Evolutionary conservation across 2,888 invertebrate species (phyloP).

Genomic region (Drosophila mimica): DNA sequence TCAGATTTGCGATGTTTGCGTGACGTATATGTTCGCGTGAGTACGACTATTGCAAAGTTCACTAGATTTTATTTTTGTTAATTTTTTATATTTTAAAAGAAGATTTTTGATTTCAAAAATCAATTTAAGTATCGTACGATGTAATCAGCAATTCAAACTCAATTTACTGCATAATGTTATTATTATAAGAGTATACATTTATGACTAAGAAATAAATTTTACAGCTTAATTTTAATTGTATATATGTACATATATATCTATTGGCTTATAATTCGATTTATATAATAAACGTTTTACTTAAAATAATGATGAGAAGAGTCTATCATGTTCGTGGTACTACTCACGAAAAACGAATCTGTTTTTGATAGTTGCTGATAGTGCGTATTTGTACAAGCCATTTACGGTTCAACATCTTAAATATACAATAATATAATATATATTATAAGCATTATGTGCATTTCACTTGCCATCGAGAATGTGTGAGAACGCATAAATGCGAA

Average conservation of each 20-base stretch:
- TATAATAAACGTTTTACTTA: neutral
- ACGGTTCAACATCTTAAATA: constrained; percentile 60
- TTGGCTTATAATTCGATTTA: neutral
- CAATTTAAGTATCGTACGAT: neutral
- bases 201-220: neutral
- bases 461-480: constrained; percentile 28
- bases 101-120: neutral
- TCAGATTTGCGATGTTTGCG: constrained; percentile 59
- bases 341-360: neutral
- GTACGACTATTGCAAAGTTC: neutral
- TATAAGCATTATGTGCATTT: constrained; percentile 44
- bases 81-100: neutral
- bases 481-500: constrained; percentile 27
- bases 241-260: neutral
- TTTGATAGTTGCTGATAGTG: constrained; percentile 1
- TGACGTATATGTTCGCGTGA: neutral
- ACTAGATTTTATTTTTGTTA: neutral
- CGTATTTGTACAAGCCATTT: constrained; percentile 15
- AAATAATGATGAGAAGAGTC: neutral
- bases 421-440: too few species aligned
- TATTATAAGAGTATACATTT: neutral
- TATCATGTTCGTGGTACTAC: neutral
- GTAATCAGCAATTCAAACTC: neutral
- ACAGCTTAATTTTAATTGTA: neutral
- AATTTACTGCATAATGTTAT: neutral